Percentiles rank a stretch among this genome's conserved stretches.
Conservation (phyloP, 2,888 invertebrate genomes). For the Gastrophysa polygoni region DNA sequence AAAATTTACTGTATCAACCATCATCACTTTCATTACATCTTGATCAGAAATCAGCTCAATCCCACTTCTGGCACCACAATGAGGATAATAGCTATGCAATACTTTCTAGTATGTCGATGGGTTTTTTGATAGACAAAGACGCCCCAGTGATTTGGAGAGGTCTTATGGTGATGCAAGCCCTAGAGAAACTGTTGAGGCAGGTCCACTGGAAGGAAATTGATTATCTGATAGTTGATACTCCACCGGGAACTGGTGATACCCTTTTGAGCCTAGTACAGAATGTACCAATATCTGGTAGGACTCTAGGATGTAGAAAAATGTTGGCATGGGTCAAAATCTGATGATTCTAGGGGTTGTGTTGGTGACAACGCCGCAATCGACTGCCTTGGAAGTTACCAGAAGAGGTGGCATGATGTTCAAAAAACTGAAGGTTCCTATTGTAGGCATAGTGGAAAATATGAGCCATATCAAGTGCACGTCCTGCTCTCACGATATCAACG, state of each 20-base stretch:
- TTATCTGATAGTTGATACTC: constrained; percentile 90
- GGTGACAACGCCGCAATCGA: constrained; percentile 91
- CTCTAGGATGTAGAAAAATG: too few species aligned
- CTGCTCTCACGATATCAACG: constrained; percentile 89
- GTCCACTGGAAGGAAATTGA: constrained; percentile 91
- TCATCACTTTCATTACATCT: too few species aligned
- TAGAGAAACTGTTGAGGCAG: constrained; percentile 82
- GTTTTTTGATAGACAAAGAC: constrained; percentile 83
- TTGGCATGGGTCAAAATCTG: constrained; percentile 11
- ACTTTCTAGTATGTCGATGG: constrained; percentile 99
- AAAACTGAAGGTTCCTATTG: constrained; percentile 79
- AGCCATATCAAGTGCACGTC: constrained; percentile 76
- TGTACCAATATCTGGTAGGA: constrained; percentile 77
- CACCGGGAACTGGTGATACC: constrained; percentile 96
- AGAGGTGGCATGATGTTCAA: constrained; percentile 88
- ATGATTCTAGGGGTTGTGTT: constrained; percentile 73
- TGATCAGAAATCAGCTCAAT: too few species aligned
- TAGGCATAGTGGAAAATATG: constrained; percentile 95
- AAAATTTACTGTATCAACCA: too few species aligned
- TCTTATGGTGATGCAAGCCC: constrained; percentile 94
- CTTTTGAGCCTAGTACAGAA: constrained; percentile 91
- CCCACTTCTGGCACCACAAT: too few species aligned
- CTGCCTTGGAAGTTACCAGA: constrained; percentile 84
- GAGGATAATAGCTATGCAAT: too few species aligned
- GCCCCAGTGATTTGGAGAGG: constrained; percentile 94